A percentile compares a stretch with the other conserved stretches of the same genome.
Evolutionary conservation across 2,113 vertebrate species (phyloP).

Genomic region (Sula dactylatra): DNA sequence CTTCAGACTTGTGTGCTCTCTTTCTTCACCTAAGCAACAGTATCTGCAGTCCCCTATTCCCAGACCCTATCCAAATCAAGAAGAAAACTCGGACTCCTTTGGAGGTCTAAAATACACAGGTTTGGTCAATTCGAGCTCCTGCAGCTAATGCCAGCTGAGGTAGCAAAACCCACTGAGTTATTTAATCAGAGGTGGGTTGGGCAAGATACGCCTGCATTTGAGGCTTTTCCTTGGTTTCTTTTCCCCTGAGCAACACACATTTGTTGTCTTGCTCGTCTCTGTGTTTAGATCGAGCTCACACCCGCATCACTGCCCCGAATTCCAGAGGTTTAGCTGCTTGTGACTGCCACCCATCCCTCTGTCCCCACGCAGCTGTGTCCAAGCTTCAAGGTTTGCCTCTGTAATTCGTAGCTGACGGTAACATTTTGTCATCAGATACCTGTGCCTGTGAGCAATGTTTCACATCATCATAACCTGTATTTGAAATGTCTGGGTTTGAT

Average conservation of each 20-base stretch:
- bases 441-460: background rate
- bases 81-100: background rate
- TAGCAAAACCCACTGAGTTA: background rate
- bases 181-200: background rate
- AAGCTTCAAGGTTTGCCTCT: background rate
- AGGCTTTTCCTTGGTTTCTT: background rate
- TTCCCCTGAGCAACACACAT: background rate
- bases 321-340: background rate
- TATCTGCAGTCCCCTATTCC: background rate
- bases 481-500: background rate
- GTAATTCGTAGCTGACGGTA: background rate
- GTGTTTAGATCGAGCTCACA: background rate
- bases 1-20: background rate
- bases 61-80: background rate
- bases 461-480: background rate
- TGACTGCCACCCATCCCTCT: background rate
- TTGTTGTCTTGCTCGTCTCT: background rate
- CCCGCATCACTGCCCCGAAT: background rate
- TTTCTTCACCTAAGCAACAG: background rate
- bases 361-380: background rate
- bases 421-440: background rate
- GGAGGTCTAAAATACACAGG: background rate
- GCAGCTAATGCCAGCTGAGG: background rate
- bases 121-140: background rate
- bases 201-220: accelerated